A percentile compares a stretch with the other conserved stretches of the same genome.
phyloP scores from a whole-genome alignment of 64 coral and sea anemone genomes.

The Montipora foliosa region DNA sequence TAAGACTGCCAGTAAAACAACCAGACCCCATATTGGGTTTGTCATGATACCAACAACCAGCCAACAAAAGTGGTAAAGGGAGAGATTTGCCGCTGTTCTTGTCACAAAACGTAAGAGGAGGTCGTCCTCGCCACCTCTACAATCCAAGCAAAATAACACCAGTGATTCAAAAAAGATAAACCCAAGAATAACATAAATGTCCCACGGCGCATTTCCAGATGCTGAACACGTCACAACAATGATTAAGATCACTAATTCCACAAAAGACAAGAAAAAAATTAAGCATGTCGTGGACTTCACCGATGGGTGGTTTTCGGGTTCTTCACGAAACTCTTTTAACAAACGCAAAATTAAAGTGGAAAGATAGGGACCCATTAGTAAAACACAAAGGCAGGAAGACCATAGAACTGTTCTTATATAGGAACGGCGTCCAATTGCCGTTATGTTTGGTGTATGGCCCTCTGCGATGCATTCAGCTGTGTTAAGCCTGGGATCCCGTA shows the following conservation, averaged over 20 bases:
- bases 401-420: not conserved
- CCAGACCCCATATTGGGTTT: slow-evolving; percentile 9
- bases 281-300: no score
- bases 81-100: not conserved
- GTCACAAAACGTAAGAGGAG: not conserved
- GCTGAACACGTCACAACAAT: no score
- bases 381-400: not conserved
- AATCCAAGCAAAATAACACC: no score
- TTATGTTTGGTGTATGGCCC: not conserved
- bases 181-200: no score
- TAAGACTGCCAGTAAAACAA: not conserved
- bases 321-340: not conserved
- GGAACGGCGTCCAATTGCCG: not conserved
- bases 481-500: not conserved
- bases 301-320: no score
- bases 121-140: not conserved
- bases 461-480: not conserved
- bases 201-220: no score
- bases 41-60: slow-evolving; percentile 4
- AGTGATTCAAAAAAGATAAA: no score
- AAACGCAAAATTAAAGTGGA: not conserved
- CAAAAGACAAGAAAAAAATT: no score
- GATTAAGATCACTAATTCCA: no score
- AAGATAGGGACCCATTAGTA: not conserved
- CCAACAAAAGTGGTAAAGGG: slow-evolving; percentile 13